Evolutionary conservation across 2,113 vertebrate species (phyloP).

Genomic region (Caloenas nicobarica): DNA sequence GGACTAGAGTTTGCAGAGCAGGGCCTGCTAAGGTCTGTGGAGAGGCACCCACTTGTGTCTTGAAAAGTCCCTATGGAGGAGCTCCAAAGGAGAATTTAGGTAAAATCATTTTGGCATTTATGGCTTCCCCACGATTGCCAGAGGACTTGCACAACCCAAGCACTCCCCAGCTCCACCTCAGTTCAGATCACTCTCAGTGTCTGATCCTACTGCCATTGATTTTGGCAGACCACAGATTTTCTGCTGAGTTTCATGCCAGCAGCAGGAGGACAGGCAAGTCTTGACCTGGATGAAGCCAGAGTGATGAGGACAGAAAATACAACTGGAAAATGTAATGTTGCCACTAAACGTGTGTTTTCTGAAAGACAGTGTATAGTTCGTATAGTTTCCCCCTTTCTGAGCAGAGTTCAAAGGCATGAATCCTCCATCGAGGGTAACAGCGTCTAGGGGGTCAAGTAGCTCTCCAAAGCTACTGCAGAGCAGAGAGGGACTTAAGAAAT

Average conservation of each 20-base stretch:
- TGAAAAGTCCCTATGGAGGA: neutral
- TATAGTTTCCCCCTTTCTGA: neutral
- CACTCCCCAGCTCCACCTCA: neutral
- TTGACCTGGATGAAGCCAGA: neutral
- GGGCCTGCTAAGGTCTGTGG: neutral
- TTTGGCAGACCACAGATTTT: neutral
- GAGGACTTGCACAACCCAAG: fast-evolving
- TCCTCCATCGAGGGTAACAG: neutral
- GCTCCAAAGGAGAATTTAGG: neutral
- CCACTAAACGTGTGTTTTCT: neutral
- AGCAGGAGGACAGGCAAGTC: neutral
- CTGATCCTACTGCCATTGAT: neutral
- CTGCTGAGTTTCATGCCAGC: neutral
- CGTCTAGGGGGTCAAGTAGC: neutral
- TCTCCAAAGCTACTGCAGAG: neutral
- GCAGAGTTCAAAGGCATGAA: neutral
- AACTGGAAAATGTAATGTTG: neutral
- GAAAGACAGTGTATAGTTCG: neutral
- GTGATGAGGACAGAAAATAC: neutral
- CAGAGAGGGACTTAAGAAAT: neutral
- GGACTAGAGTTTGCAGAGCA: neutral
- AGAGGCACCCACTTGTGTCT: neutral
- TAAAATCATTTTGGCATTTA: neutral
- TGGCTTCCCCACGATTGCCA: neutral
- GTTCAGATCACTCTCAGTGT: neutral